Evolutionary conservation across 1,140 invertebrate genomes (phyloP).

Genomic region (Subanguina moxae): DNA sequence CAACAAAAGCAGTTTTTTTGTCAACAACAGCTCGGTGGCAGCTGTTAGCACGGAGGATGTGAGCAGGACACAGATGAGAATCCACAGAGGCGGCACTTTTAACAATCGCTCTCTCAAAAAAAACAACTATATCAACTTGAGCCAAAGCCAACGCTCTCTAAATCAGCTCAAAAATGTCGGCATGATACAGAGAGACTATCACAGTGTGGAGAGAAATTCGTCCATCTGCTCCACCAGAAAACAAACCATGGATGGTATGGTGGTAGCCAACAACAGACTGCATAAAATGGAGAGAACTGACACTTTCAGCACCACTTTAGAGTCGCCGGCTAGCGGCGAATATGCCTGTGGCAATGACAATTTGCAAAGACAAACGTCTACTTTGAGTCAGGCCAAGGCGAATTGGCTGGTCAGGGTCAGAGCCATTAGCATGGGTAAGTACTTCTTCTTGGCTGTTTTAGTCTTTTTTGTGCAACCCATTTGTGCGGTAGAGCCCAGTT

Average conservation of each 20-base stretch:
- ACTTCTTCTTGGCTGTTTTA: too few relatives aligned
- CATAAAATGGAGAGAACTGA: background rate
- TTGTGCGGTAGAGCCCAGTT: too few relatives aligned
- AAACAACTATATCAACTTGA: background rate
- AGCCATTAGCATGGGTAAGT: slow-evolving; percentile 6
- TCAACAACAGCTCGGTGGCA: background rate
- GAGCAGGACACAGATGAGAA: background rate
- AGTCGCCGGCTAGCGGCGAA: slow-evolving; percentile 13
- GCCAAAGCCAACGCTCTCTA: background rate
- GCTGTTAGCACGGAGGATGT: background rate
- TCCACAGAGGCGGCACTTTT: background rate
- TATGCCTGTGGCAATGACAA: background rate
- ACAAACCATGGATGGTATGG: background rate
- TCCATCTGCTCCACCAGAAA: slow-evolving; percentile 1
- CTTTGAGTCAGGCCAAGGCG: background rate
- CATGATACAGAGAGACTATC: background rate
- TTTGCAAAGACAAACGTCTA: background rate
- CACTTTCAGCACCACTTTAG: slow-evolving; percentile 13
- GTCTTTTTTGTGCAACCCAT: too few relatives aligned
- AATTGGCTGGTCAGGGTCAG: background rate
- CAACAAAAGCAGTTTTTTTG: too few relatives aligned
- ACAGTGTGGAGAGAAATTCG: background rate
- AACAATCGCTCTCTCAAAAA: background rate
- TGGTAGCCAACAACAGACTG: background rate
- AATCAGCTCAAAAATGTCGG: background rate